These are phyloP conservation scores for Bugulina stolonifera DNA, from an alignment of 2,888 invertebrate genomes.

Conservation along the genomic window DNA sequence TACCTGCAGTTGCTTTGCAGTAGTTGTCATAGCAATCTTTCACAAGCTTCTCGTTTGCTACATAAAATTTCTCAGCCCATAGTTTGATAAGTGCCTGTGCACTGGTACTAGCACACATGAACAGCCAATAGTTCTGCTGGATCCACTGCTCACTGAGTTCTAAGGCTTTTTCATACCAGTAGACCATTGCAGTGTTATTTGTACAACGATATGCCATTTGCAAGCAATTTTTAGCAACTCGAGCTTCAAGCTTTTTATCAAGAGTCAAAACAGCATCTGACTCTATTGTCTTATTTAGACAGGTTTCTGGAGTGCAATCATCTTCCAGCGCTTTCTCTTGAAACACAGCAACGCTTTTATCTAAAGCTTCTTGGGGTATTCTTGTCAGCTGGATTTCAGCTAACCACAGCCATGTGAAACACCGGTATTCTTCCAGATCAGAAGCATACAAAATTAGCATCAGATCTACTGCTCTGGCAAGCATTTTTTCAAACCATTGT, in stretches of 20 bases:
- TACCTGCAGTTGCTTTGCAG: too few species aligned
- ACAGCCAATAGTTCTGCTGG: background rate
- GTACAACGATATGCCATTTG: too few species aligned
- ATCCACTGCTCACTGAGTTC: background rate
- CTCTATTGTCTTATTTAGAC: background rate
- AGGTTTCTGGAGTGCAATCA: too few species aligned
- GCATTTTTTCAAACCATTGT: background rate
- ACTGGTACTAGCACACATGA: background rate
- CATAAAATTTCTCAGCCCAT: background rate
- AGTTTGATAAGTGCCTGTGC: background rate
- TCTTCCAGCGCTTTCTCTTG: background rate
- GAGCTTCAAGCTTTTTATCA: too few species aligned
- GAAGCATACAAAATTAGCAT: background rate
- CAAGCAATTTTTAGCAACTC: too few species aligned
- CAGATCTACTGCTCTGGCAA: background rate
- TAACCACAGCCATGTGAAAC: conserved; percentile 5
- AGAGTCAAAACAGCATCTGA: background rate
- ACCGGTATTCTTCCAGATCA: background rate
- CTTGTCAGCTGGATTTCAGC: background rate
- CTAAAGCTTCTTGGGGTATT: background rate
- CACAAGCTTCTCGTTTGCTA: too few species aligned
- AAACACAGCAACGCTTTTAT: background rate
- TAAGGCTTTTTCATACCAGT: background rate
- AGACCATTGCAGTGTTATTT: too few species aligned
- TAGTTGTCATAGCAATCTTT: too few species aligned